These are phyloP conservation scores for Carcina quercana DNA, from an alignment of 2,888 invertebrate species.

Conservation along the genomic window DNA sequence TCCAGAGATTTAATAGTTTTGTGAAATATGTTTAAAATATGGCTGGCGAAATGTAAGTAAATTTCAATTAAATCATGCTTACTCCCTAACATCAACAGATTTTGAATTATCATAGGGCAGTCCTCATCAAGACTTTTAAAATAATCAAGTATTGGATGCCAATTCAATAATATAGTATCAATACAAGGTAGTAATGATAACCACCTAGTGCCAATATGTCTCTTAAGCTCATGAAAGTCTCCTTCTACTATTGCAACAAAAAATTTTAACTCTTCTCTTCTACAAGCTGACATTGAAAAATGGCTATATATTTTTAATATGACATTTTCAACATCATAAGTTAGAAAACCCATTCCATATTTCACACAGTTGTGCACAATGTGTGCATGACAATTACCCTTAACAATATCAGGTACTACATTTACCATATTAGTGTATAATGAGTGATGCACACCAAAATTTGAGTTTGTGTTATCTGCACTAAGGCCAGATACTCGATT, in stretches of 20 bases:
- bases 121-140: slow-evolving; percentile 9
- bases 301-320: slow-evolving; percentile 18
- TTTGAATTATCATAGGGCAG: slow-evolving; percentile 5
- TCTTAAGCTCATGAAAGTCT: slow-evolving; percentile 15
- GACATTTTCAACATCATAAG: slow-evolving; percentile 17
- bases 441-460: slow-evolving; percentile 25
- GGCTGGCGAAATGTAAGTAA: slow-evolving; percentile 13
- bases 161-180: slow-evolving; percentile 12
- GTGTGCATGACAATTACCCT: slow-evolving; percentile 25
- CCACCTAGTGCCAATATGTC: slow-evolving; percentile 11
- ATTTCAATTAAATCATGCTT: slow-evolving; percentile 3
- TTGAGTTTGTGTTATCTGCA: slow-evolving; percentile 32
- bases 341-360: slow-evolving; percentile 18
- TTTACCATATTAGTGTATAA: slow-evolving; percentile 19
- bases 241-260: slow-evolving; percentile 11
- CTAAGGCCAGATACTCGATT: slow-evolving; percentile 26
- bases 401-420: slow-evolving; percentile 7
- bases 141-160: slow-evolving; percentile 10
- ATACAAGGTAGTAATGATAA: slow-evolving; percentile 14
- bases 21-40: slow-evolving; percentile 16
- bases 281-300: slow-evolving; percentile 14
- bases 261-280: slow-evolving; percentile 16
- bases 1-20: slow-evolving; percentile 16
- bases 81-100: slow-evolving; percentile 7
- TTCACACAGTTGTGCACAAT: slow-evolving; percentile 21